These are phyloP conservation scores for Ormyrus thymus DNA, from an alignment of 2,888 invertebrate genomes.

Conservation along the genomic window DNA sequence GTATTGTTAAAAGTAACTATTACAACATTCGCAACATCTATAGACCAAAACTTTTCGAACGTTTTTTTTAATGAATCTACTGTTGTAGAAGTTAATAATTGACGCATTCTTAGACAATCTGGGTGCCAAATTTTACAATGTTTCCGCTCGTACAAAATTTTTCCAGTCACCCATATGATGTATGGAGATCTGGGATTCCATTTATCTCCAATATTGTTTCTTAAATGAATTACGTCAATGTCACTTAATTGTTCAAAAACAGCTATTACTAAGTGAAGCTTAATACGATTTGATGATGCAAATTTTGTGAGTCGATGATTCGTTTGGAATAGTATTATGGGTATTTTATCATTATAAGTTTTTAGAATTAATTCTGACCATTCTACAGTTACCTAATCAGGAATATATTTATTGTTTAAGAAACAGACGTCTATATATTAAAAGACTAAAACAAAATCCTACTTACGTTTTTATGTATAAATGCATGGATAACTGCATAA, in stretches of 20 bases:
- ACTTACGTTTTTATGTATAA: conserved; percentile 21
- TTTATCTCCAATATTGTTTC: not conserved
- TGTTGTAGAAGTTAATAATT: not conserved
- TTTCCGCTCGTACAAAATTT: not conserved
- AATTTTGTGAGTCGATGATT: not conserved
- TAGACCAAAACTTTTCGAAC: conserved; percentile 17
- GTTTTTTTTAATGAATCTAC: not conserved
- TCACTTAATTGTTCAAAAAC: conserved; percentile 2
- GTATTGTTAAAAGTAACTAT: conserved; percentile 13
- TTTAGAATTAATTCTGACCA: conserved; percentile 22
- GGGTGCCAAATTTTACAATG: not conserved
- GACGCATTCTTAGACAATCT: not conserved
- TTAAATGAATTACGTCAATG: not conserved
- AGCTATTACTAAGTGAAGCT: conserved; percentile 5
- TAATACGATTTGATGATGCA: conserved; percentile 5
- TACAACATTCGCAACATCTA: conserved; percentile 11
- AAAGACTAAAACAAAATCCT: not conserved
- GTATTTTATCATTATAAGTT: conserved; percentile 5
- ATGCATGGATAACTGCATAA: conserved; percentile 13
- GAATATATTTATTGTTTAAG: not conserved
- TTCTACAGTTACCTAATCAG: conserved; percentile 9
- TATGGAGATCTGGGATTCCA: conserved; percentile 8
- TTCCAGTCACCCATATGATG: conserved; percentile 18
- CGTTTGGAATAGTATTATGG: conserved; percentile 8
- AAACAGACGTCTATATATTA: not conserved